Conservation (phyloP, 2,888 invertebrate species). For the Agrenia bidenticulata region DNA sequence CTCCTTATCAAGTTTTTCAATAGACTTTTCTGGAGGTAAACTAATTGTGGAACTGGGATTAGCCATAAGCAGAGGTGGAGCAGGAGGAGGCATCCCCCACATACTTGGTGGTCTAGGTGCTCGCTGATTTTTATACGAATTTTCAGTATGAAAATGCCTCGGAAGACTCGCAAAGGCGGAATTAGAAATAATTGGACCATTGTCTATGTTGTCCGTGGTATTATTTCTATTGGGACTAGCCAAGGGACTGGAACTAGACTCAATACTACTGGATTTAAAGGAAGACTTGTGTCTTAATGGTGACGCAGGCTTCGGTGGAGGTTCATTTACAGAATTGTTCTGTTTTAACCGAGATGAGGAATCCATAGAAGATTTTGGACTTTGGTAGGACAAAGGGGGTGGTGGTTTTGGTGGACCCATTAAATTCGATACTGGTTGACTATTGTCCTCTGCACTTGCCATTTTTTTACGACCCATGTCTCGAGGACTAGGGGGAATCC, state of each 20-base stretch:
- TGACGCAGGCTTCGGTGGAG: constrained; percentile 32
- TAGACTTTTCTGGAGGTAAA: no score
- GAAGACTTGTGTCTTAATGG: constrained; percentile 47
- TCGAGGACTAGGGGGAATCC: constrained; percentile 50
- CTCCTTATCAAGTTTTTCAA: background rate
- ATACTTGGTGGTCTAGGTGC: constrained; percentile 45
- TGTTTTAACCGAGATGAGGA: constrained; percentile 18
- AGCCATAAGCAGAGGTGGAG: constrained; percentile 20
- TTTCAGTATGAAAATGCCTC: constrained; percentile 48
- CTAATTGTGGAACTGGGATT: no score
- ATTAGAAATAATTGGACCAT: background rate
- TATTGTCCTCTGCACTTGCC: background rate
- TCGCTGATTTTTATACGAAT: constrained; percentile 44
- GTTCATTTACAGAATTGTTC: constrained; percentile 7
- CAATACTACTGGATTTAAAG: constrained; percentile 40
- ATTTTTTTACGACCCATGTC: constrained; percentile 34
- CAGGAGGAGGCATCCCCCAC: constrained; percentile 38
- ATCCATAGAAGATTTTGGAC: constrained; percentile 16
- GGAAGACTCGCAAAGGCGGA: constrained; percentile 47
- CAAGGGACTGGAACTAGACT: background rate
- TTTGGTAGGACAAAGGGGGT: constrained; percentile 21
- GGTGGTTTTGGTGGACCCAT: constrained; percentile 23
- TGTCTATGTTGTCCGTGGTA: constrained; percentile 10
- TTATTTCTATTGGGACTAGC: constrained; percentile 13
- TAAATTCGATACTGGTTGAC: no score